Conservation (phyloP, 1,140 invertebrate genomes). For the Tetranychus urticae region DNA sequence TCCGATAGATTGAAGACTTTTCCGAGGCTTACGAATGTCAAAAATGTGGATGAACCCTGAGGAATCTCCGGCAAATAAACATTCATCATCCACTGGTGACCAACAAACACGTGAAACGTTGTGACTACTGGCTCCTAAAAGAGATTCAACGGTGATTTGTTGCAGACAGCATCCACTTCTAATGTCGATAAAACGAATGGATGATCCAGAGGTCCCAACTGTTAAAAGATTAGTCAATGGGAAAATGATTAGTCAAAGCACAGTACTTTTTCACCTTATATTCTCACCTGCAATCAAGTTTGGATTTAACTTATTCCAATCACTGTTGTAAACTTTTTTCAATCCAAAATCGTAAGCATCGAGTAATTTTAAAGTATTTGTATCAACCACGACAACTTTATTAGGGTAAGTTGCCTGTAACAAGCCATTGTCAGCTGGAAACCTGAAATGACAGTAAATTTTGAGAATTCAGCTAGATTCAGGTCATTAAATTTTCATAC, state of each 20-base stretch:
- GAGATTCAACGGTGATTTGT: neutral
- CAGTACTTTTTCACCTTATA: neutral
- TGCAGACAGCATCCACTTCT: neutral
- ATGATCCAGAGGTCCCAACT: neutral
- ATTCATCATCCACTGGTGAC: constrained; percentile 3
- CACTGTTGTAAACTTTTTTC: neutral
- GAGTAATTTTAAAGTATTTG: neutral
- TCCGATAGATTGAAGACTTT: neutral
- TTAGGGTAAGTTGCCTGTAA: neutral
- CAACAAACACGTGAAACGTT: neutral
- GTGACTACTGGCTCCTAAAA: neutral
- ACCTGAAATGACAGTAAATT: neutral
- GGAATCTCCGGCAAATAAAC: constrained; percentile 2
- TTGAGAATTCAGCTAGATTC: too few relatives aligned
- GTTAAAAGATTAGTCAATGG: neutral
- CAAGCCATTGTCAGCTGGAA: constrained; percentile 3
- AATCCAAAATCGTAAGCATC: neutral
- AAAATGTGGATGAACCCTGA: constrained; percentile 1
- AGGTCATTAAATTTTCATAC: neutral
- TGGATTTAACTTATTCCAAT: constrained; percentile 2
- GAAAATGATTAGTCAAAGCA: neutral
- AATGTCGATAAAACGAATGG: constrained; percentile 3
- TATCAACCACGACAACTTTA: neutral
- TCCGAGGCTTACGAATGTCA: neutral
- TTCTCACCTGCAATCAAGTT: neutral